Conservation (phyloP, 2,797 vertebrate species). For the Gymnodraco acuticeps region DNA sequence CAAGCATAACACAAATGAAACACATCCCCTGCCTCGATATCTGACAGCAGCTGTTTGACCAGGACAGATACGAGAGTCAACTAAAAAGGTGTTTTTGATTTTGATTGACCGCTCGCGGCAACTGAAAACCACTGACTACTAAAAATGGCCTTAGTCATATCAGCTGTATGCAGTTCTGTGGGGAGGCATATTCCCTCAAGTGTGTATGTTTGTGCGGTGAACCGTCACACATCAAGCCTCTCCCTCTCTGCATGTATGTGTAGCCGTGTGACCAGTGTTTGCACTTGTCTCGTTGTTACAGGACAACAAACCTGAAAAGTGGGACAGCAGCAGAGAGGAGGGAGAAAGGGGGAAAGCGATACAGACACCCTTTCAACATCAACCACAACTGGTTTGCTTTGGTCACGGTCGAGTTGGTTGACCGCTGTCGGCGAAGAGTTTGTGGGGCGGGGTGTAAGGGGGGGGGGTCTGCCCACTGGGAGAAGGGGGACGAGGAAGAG, state of each 20-base stretch:
- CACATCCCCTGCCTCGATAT: slow-evolving; percentile 8
- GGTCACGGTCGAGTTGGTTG: slow-evolving; percentile 78
- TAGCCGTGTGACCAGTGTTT: slow-evolving; percentile 74
- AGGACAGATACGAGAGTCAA: slow-evolving; percentile 13
- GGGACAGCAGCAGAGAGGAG: slow-evolving; percentile 64
- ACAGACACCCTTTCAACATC: slow-evolving; percentile 77
- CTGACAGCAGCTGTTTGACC: slow-evolving; percentile 27
- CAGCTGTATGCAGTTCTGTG: slow-evolving; percentile 57
- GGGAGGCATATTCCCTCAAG: slow-evolving; percentile 63
- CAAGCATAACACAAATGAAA: slow-evolving; percentile 6
- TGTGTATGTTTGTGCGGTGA: slow-evolving; percentile 73
- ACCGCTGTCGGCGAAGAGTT: slow-evolving; percentile 70
- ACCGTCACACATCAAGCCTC: slow-evolving; percentile 73
- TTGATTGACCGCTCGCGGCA: slow-evolving; percentile 38
- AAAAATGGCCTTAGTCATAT: slow-evolving; percentile 66
- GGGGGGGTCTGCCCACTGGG: slow-evolving; percentile 57
- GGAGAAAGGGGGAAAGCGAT: slow-evolving; percentile 46
- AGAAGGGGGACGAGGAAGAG: slow-evolving; percentile 31
- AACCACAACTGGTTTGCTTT: slow-evolving; percentile 83
- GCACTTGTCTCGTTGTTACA: slow-evolving; percentile 82
- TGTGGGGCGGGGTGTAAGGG: slow-evolving; percentile 28
- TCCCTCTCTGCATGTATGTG: slow-evolving; percentile 54
- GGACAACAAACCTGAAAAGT: slow-evolving; percentile 80
- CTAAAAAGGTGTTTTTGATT: slow-evolving; percentile 41
- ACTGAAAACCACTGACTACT: slow-evolving; percentile 37